These are phyloP conservation scores for Hipparchia sbordonii DNA, from an alignment of 2,888 invertebrate species.

Conservation along the genomic window DNA sequence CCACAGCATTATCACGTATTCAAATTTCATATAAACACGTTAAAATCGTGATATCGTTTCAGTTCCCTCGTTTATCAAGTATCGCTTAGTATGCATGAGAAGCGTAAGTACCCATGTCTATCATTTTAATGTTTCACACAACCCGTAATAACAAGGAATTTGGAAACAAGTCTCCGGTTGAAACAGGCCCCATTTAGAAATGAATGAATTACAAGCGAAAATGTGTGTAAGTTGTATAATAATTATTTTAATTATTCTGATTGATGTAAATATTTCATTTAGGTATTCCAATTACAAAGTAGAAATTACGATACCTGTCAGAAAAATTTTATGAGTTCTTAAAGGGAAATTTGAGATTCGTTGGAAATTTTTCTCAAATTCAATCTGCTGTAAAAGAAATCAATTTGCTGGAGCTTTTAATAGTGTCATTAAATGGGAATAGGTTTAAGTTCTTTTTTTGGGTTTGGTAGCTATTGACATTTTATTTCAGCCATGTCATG, in stretches of 20 bases:
- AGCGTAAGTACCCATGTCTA: constrained; percentile 2
- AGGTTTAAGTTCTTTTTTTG: constrained; percentile 6
- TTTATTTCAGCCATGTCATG: constrained; percentile 36
- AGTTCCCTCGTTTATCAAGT: constrained; percentile 10
- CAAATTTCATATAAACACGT: not conserved
- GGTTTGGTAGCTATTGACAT: constrained; percentile 27
- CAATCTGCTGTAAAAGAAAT: constrained; percentile 10
- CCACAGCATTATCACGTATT: constrained; percentile 1
- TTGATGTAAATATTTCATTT: not conserved
- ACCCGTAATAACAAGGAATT: not conserved
- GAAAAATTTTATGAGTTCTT: constrained; percentile 9
- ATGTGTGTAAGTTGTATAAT: not conserved
- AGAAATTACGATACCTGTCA: not conserved
- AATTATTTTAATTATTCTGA: not conserved
- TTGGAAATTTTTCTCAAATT: constrained; percentile 7
- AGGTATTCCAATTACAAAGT: not conserved
- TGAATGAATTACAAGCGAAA: not conserved
- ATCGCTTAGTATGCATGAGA: constrained; percentile 16
- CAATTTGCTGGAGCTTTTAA: not conserved
- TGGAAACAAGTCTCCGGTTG: not conserved
- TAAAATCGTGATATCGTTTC: constrained; percentile 8
- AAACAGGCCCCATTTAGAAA: not conserved
- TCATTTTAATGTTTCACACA: constrained; percentile 4
- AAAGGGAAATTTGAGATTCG: not conserved
- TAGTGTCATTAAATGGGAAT: constrained; percentile 8